Evolutionary conservation across 2,113 vertebrate genomes (phyloP).

Genomic region (Rhabdornis inornatus): DNA sequence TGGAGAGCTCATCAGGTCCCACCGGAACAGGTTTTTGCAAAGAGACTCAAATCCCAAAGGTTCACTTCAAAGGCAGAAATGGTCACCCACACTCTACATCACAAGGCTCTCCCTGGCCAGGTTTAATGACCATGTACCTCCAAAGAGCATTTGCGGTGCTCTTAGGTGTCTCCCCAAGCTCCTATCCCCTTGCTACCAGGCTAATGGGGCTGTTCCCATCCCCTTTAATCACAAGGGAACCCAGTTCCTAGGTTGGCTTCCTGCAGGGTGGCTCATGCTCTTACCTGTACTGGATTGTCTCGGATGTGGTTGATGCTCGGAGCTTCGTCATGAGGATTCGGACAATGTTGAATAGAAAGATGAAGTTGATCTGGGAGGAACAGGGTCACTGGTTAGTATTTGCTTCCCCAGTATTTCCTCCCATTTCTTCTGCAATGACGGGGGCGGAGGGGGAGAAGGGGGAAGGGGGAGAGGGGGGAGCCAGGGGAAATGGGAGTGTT

Average conservation of each 20-base stretch:
- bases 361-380: conserved; percentile 88
- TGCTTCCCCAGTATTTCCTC: background rate
- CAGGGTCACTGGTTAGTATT: background rate
- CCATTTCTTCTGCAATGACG: background rate
- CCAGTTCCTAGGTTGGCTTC: background rate
- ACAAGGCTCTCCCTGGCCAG: background rate
- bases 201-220: background rate
- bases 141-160: background rate
- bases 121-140: accelerated
- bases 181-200: background rate
- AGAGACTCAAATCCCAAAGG: background rate
- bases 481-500: background rate
- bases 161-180: background rate
- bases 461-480: background rate
- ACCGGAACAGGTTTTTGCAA: background rate
- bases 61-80: background rate
- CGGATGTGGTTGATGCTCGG: conserved; percentile 89
- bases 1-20: background rate
- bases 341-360: conserved; percentile 96
- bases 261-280: accelerated
- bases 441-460: background rate
- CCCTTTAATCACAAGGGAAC: too few relatives aligned
- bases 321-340: conserved; percentile 96
- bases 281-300: conserved; percentile 90
- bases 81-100: background rate